These are phyloP conservation scores for Baccha elongata DNA, from an alignment of 2,888 invertebrate species.

Conservation along the genomic window DNA sequence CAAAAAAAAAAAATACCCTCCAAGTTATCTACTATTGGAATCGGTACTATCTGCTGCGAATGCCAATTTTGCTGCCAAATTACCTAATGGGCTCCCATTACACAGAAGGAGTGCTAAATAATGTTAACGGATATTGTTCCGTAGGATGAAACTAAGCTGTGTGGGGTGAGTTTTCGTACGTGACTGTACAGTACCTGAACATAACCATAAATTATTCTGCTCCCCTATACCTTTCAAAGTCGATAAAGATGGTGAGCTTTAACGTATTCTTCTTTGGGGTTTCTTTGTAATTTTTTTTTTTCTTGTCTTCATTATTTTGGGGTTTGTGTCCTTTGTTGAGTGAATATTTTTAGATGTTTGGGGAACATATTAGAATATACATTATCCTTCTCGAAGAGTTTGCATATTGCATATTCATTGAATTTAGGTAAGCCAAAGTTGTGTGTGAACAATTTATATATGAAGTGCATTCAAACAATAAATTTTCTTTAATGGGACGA, in stretches of 20 bases:
- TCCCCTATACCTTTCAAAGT: conserved; percentile 27
- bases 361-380: conserved; percentile 1
- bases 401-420: conserved; percentile 59
- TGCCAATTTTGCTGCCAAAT: conserved; percentile 57
- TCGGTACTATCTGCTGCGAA: conserved; percentile 33
- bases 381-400: conserved; percentile 22
- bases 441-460: conserved; percentile 62
- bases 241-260: conserved; percentile 28
- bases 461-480: conserved; percentile 64
- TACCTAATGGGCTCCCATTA: conserved; percentile 49
- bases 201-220: conserved; percentile 66
- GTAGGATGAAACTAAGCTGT: neutral
- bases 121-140: conserved; percentile 29
- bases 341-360: conserved; percentile 2
- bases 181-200: conserved; percentile 34
- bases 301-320: conserved; percentile 10
- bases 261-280: neutral
- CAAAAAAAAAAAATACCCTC: too few species aligned
- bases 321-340: conserved; percentile 36
- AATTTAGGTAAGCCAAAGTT: conserved; percentile 34
- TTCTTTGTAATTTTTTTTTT: neutral
- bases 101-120: conserved; percentile 27
- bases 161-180: conserved; percentile 25
- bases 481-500: conserved; percentile 63
- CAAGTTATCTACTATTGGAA: conserved; percentile 44